These are phyloP conservation scores for Tiliacea aurago DNA, from an alignment of 2,888 invertebrate species.

Conservation along the genomic window DNA sequence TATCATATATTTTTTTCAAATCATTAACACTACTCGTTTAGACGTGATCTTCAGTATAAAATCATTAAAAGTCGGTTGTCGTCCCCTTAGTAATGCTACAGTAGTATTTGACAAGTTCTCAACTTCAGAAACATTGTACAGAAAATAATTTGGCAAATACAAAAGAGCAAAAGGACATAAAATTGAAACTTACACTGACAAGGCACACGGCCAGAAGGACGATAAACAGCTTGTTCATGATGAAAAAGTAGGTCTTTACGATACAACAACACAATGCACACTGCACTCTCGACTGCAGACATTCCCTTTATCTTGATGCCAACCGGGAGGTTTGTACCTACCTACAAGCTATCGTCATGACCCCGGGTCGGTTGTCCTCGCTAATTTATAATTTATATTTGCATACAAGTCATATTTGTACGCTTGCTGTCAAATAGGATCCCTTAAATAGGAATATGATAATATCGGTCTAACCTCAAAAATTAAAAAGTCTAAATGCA, in stretches of 20 bases:
- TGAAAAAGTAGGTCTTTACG: constrained; percentile 67
- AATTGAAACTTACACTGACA: constrained; percentile 63
- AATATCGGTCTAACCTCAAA: too few species aligned
- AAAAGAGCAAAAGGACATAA: too few species aligned
- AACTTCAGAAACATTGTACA: not conserved
- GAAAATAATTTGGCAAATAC: too few species aligned
- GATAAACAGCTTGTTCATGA: constrained; percentile 81
- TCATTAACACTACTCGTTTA: too few species aligned
- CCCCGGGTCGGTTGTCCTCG: constrained; percentile 26
- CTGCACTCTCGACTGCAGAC: constrained; percentile 62
- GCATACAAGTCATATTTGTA: not conserved
- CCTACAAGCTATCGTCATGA: constrained; percentile 31
- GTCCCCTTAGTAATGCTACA: not conserved
- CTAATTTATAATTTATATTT: too few species aligned
- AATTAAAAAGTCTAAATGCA: too few species aligned
- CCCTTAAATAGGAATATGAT: too few species aligned
- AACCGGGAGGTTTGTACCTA: constrained; percentile 33
- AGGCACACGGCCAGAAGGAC: constrained; percentile 81
- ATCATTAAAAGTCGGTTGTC: too few species aligned
- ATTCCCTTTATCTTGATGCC: constrained; percentile 68
- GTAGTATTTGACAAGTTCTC: not conserved
- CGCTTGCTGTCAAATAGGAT: too few species aligned
- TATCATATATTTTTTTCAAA: too few species aligned
- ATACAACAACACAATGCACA: constrained; percentile 62
- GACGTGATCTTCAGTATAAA: too few species aligned